Base-by-base conservation (phyloP, 2,888 invertebrate genomes). In the Limnephilus auricula region DNA sequence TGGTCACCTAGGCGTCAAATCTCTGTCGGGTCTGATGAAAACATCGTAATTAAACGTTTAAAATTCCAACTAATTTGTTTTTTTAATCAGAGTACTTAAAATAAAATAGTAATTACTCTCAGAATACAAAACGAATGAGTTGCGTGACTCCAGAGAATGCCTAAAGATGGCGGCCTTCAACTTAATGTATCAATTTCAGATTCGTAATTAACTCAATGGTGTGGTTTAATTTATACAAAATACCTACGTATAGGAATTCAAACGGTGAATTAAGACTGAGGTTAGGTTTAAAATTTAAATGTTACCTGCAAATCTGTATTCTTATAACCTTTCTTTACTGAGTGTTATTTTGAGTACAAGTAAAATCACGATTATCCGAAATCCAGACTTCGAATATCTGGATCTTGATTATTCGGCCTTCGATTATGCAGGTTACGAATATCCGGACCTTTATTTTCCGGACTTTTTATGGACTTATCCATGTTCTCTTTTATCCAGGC, bases 131-230 rank as follows among this genome's bases (percentile, higher is more conserved):
- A 65, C 25, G 65, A n/a, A 65, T 25, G 65, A 25, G n/a, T 65
- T n/a, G 65, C 65, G 65, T 65, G 65, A 65, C 65, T 9, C 18
- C 65, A n/a, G 65, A 65, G 25, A 65, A 9, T 2, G 65, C 25
- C 25, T n/a, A 65, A 65, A 65, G 65, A 65, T 65, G 65, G 50
- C 50, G 50, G 65, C 65, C 65, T 65, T 65, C 65, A 65, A 65
- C 65, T 65, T 65, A 65, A 65, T 65, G 65, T 65, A 65, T 65
- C 65, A 65, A 65, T 65, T 65, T 65, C 65, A 65, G 80, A 80
- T 32, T 31, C 32, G 80, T 80, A 80, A 80, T 40, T 34, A 85
- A 85, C 10, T 45, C 40, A 65, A 65, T 65, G 65, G 25, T 65
- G 65, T 25, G 65, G 65, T 25, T n/a, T 9, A n/a, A n/a, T n/a